These are phyloP conservation scores for Acropternis orthonyx DNA, from an alignment of 2,797 vertebrate genomes.

Conservation along the genomic window DNA sequence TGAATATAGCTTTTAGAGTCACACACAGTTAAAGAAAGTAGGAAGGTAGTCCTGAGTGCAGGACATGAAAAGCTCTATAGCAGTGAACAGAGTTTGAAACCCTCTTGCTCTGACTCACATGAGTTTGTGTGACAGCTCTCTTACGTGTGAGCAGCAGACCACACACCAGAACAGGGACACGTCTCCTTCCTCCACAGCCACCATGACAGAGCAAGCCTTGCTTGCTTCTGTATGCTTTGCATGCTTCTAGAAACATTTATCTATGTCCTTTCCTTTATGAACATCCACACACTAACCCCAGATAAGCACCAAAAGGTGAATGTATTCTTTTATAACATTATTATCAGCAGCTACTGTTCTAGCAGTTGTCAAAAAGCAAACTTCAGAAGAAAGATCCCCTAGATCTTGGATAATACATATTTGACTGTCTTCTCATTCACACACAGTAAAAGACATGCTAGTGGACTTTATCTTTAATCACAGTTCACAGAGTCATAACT, in stretches of 20 bases:
- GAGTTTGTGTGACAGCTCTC: neutral
- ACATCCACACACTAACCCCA: neutral
- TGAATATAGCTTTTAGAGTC: neutral
- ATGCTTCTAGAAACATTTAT: neutral
- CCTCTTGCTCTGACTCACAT: neutral
- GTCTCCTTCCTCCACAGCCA: neutral
- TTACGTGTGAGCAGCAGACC: neutral
- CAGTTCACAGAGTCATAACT: neutral
- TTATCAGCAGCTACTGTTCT: neutral
- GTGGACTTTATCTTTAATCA: neutral
- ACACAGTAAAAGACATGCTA: neutral
- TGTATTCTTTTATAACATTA: neutral
- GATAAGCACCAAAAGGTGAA: neutral
- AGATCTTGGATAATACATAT: neutral
- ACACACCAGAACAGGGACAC: rapidly evolving
- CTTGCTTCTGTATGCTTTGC: neutral
- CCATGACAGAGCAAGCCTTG: neutral
- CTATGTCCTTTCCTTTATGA: neutral
- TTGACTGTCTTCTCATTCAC: neutral
- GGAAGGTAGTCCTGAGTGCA: neutral
- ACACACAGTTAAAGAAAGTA: neutral
- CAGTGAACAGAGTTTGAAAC: neutral
- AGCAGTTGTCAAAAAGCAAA: neutral
- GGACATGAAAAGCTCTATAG: neutral
- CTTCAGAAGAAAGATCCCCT: neutral